Conservation (phyloP, 2,888 invertebrate species). For the Eledone cirrhosa region DNA sequence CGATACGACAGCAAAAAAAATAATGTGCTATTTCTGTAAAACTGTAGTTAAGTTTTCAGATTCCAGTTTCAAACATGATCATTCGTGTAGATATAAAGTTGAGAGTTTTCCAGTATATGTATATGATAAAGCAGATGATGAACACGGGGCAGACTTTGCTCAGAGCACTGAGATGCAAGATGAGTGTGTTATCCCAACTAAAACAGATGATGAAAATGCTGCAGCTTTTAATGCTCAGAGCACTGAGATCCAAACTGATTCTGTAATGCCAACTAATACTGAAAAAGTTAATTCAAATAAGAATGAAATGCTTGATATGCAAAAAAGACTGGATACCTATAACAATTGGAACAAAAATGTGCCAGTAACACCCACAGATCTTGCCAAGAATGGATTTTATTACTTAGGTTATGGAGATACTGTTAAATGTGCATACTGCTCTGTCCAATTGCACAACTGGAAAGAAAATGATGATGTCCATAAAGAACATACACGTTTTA, state of each 20-base stretch:
- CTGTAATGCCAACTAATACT: too few relatives aligned
- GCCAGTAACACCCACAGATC: conserved; percentile 61
- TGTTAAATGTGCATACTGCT: conserved; percentile 91
- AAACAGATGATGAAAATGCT: too few relatives aligned
- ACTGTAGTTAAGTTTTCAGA: neutral
- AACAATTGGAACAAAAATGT: conserved; percentile 44
- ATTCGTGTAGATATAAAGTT: neutral
- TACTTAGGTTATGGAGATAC: conserved; percentile 82
- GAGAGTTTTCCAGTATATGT: neutral
- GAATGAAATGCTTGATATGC: conserved; percentile 40
- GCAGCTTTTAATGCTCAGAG: too few relatives aligned
- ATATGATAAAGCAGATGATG: neutral
- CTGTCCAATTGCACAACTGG: conserved; percentile 93
- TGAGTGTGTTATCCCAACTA: too few relatives aligned
- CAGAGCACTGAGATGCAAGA: too few relatives aligned
- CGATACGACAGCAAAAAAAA: neutral
- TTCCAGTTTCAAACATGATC: neutral
- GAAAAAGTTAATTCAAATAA: neutral
- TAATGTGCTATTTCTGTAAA: neutral
- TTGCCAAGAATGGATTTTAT: conserved; percentile 91
- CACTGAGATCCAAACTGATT: too few relatives aligned
- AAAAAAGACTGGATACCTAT: conserved; percentile 48
- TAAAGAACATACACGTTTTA: conserved; percentile 93
- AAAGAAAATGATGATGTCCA: conserved; percentile 88
- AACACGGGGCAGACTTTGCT: neutral